These are phyloP conservation scores for Ctenopoma multispine DNA, from an alignment of 2,797 vertebrate species.

Conservation along the genomic window DNA sequence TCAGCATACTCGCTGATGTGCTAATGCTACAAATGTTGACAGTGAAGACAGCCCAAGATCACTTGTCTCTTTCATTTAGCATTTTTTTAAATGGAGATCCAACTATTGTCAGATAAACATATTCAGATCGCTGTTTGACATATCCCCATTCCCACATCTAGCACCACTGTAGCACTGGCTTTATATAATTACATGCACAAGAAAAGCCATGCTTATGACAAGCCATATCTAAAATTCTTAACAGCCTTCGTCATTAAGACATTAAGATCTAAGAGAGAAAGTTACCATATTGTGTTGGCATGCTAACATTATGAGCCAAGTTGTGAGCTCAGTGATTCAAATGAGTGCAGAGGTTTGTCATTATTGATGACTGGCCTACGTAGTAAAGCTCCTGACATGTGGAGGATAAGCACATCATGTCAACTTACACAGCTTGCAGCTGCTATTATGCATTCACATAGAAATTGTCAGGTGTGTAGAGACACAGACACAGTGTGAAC, in stretches of 20 bases:
- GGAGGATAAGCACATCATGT: neutral
- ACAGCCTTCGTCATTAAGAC: no score
- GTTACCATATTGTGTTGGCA: no score
- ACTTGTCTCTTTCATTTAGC: neutral
- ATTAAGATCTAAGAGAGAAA: no score
- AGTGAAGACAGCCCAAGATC: neutral
- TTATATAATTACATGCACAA: neutral
- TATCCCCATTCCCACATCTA: no score
- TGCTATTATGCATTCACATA: neutral
- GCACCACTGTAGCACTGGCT: neutral
- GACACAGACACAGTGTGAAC: no score
- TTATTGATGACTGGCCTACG: no score
- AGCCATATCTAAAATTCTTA: neutral
- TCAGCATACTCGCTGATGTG: constrained; percentile 2
- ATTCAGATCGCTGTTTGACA: no score
- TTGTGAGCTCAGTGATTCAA: neutral
- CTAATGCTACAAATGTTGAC: neutral
- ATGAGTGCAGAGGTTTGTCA: neutral
- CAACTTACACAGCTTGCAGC: neutral
- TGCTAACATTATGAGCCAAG: neutral
- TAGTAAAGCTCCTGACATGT: neutral
- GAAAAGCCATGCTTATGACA: neutral
- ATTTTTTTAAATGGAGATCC: neutral
- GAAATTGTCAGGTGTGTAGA: no score
- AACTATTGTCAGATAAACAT: neutral